Evolutionary conservation across 1,140 invertebrate species (phyloP).

Genomic region (Eriosoma lanigerum): DNA sequence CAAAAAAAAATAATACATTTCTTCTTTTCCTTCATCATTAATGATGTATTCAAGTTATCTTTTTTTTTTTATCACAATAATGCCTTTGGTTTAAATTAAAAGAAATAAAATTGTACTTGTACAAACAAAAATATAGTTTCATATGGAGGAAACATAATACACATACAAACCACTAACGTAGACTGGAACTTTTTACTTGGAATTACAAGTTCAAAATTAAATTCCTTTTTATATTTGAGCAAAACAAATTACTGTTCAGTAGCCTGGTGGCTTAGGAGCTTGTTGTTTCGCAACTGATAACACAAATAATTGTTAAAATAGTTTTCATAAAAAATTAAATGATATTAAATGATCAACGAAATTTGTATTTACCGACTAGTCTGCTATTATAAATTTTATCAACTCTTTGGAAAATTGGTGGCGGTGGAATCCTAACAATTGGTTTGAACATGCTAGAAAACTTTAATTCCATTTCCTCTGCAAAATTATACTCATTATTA

Average conservation of each 20-base stretch:
- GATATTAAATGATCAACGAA: not conserved
- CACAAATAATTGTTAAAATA: not conserved
- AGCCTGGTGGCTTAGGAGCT: constrained; percentile 48
- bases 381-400: constrained; percentile 64
- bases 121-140: constrained; percentile 42
- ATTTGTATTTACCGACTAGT: constrained; percentile 59
- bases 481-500: constrained; percentile 44
- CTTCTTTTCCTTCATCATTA: constrained; percentile 9
- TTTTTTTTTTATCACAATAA: constrained; percentile 42
- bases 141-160: not conserved
- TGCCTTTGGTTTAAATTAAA: constrained; percentile 50
- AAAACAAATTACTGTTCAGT: constrained; percentile 40
- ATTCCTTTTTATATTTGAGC: constrained; percentile 32
- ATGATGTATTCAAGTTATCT: constrained; percentile 39
- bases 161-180: constrained; percentile 11
- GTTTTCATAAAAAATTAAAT: no score
- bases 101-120: constrained; percentile 47
- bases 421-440: constrained; percentile 60
- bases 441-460: constrained; percentile 62
- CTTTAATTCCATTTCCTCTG: constrained; percentile 60
- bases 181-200: not conserved
- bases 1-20: constrained; percentile 31
- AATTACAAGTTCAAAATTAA: constrained; percentile 31
- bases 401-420: constrained; percentile 61
- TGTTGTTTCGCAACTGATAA: constrained; percentile 47